Evolutionary conservation across 2,888 invertebrate genomes (phyloP).

Genomic region (Charanyca ferruginea): DNA sequence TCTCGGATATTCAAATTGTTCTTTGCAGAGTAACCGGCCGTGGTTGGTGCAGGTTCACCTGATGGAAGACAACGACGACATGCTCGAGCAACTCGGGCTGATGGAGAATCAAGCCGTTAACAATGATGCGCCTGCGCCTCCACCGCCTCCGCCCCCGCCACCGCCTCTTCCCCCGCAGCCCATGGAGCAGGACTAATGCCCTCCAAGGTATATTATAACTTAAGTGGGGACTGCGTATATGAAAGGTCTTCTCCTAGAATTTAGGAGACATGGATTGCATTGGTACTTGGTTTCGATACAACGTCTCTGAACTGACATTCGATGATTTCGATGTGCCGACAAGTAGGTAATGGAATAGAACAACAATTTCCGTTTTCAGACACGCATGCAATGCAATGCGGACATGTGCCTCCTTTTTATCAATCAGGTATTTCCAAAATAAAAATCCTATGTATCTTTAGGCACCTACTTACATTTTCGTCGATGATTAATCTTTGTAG

Average conservation of each 20-base stretch:
- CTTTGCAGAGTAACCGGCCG: constrained; percentile 67
- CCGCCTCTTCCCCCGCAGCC: constrained; percentile 93
- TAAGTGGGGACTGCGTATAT: not conserved
- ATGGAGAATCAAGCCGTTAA: constrained; percentile 84
- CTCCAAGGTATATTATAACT: constrained; percentile 48
- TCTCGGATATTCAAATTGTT: constrained; percentile 64
- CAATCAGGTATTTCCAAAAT: constrained; percentile 20
- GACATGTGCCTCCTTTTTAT: constrained; percentile 16
- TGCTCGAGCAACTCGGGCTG: constrained; percentile 87
- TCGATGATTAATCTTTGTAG: constrained; percentile 15
- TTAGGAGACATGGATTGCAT: not conserved
- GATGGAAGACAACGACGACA: constrained; percentile 88
- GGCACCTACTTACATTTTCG: not conserved
- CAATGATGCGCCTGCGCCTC: constrained; percentile 91
- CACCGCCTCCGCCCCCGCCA: constrained; percentile 89
- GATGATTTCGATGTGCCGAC: not conserved
- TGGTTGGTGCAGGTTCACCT: constrained; percentile 82
- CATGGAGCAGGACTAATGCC: constrained; percentile 84
- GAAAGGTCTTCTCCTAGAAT: not conserved
- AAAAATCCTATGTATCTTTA: constrained; percentile 2
- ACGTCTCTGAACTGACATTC: not conserved
- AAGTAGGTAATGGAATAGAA: not conserved
- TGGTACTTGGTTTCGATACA: not conserved
- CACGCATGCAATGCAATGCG: constrained; percentile 1
- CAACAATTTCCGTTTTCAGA: constrained; percentile 23